Conservation (phyloP, 2,113 vertebrate species). For the Crotophaga sulcirostris region DNA sequence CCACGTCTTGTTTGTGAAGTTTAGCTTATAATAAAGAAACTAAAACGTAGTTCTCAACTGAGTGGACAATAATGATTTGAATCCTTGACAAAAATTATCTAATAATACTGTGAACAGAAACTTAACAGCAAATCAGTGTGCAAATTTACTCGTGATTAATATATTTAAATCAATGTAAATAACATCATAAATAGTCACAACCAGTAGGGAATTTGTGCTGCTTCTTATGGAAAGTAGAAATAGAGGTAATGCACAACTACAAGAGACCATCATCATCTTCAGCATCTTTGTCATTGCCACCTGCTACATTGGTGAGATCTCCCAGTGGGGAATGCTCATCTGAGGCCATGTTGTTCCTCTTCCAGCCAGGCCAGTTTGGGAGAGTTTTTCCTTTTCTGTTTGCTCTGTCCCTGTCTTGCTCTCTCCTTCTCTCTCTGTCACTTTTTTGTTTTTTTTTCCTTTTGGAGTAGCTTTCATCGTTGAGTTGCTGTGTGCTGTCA, state of each 20-base stretch:
- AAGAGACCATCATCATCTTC: neutral
- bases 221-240: neutral
- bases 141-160: neutral
- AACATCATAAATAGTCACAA: neutral
- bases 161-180: neutral
- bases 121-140: neutral
- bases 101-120: neutral
- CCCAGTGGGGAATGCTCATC: neutral
- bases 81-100: neutral
- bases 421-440: neutral
- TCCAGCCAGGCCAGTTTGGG: neutral
- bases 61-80: neutral
- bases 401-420: neutral
- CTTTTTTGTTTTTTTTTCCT: neutral
- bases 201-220: neutral
- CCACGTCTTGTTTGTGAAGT: neutral
- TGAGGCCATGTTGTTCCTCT: neutral
- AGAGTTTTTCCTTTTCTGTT: neutral
- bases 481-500: fast-evolving
- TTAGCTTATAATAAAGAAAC: neutral
- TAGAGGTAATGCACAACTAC: neutral
- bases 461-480: neutral
- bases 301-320: neutral
- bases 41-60: neutral
- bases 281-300: neutral